Conservation (phyloP, 2,888 invertebrate species). For the Melanostoma mellinum region DNA sequence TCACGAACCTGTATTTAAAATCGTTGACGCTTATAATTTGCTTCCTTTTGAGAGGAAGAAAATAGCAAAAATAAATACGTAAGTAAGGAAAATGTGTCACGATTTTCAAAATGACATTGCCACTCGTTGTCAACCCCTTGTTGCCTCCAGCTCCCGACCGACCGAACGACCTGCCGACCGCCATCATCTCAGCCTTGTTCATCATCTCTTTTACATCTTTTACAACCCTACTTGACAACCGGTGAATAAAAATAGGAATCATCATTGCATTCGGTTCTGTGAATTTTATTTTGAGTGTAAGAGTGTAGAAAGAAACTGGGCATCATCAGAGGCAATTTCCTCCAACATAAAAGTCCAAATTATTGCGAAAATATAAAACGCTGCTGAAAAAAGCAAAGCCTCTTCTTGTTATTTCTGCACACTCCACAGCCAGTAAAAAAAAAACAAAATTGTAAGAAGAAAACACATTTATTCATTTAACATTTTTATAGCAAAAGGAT, state of each 20-base stretch:
- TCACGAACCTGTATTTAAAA: slow-evolving; percentile 30
- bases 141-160: slow-evolving; percentile 29
- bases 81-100: slow-evolving; percentile 23
- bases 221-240: slow-evolving; percentile 56
- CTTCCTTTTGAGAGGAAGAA: slow-evolving; percentile 8
- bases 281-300: slow-evolving; percentile 23
- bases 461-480: slow-evolving; percentile 67
- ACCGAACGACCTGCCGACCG: slow-evolving; percentile 4
- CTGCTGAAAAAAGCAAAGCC: slow-evolving; percentile 14
- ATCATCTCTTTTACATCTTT: slow-evolving; percentile 12
- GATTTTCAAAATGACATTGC: slow-evolving; percentile 49
- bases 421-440: slow-evolving; percentile 22
- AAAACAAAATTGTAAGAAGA: slow-evolving; percentile 11
- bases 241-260: slow-evolving; percentile 42
- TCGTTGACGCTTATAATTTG: slow-evolving; percentile 60
- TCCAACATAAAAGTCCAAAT: slow-evolving; percentile 52
- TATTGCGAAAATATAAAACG: slow-evolving; percentile 34
- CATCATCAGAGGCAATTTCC: slow-evolving; percentile 53
- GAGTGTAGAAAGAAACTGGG: background rate
- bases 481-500: slow-evolving; percentile 44
- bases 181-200: slow-evolving; percentile 23
- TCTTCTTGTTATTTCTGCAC: background rate
- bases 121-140: slow-evolving; percentile 34
- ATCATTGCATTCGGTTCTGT: slow-evolving; percentile 46
- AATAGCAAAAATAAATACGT: slow-evolving; percentile 3